Conservation (phyloP, 2,113 vertebrate species). For the Cyprinodon brontotheroides region DNA sequence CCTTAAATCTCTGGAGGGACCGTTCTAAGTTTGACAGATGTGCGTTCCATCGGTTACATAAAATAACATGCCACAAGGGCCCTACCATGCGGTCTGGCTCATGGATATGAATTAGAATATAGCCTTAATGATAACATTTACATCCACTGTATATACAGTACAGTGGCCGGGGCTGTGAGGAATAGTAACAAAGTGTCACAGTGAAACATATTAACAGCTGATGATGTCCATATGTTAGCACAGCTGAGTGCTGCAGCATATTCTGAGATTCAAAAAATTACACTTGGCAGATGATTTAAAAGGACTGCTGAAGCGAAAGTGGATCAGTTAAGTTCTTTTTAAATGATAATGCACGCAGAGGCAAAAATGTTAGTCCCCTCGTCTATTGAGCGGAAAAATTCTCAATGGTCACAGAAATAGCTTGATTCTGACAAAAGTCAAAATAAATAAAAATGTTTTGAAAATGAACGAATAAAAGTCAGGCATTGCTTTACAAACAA, state of each 20-base stretch:
- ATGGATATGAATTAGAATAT: constrained; percentile 82
- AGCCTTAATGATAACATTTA: constrained; percentile 83
- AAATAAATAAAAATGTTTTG: no score
- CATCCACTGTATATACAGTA: constrained; percentile 80
- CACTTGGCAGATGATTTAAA: constrained; percentile 30
- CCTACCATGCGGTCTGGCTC: constrained; percentile 73
- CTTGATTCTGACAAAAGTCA: no score
- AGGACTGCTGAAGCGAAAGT: constrained; percentile 16
- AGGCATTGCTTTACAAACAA: no score
- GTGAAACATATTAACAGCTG: constrained; percentile 78
- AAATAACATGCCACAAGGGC: constrained; percentile 66
- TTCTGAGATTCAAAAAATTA: constrained; percentile 9
- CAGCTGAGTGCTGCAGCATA: constrained; percentile 48
- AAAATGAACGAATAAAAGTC: no score
- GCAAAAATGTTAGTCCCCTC: no score
- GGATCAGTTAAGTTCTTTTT: not conserved
- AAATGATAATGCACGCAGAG: not conserved
- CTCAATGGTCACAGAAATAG: no score
- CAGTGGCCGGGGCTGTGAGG: constrained; percentile 80
- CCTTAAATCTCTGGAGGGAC: constrained; percentile 64
- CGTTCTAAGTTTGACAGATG: constrained; percentile 67
- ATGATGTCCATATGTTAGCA: constrained; percentile 81
- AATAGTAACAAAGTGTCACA: constrained; percentile 82
- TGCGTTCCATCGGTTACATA: constrained; percentile 69
- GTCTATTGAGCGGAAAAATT: no score